Percentiles rank a stretch among this genome's conserved stretches.
phyloP scores from a whole-genome alignment of 2,113 vertebrate species.

The Chionomys nivalis region DNA sequence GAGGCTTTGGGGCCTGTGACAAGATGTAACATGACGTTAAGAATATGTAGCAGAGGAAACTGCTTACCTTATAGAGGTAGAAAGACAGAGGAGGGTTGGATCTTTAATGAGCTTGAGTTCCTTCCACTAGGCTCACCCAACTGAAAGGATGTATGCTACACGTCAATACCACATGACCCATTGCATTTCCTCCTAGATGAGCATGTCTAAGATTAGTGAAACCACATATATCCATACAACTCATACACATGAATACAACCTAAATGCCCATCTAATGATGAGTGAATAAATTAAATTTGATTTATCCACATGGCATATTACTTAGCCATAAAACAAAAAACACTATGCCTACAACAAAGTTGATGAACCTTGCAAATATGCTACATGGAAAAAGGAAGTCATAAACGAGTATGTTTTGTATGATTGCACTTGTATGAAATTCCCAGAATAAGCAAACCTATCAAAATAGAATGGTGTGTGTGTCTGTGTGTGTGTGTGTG shows the following conservation, averaged over 20 bases:
- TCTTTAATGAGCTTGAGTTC: not conserved
- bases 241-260: not conserved
- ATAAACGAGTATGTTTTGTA: not conserved
- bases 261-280: not conserved
- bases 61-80: not conserved
- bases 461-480: not conserved
- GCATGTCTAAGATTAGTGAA: not conserved
- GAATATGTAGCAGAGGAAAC: not conserved
- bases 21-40: not conserved
- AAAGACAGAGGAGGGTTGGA: not conserved
- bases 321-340: not conserved
- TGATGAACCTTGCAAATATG: conserved; percentile 1
- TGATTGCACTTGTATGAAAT: conserved; percentile 11
- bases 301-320: not conserved
- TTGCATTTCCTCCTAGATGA: not conserved
- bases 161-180: not conserved
- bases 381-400: not conserved
- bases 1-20: not conserved
- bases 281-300: not conserved
- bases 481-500: too few relatives aligned
- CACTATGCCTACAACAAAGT: not conserved
- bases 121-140: not conserved
- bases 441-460: not conserved
- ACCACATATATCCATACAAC: not conserved
- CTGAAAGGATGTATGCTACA: too few relatives aligned